Conservation (phyloP, 2,113 vertebrate genomes). For the Montifringilla adamsi region DNA sequence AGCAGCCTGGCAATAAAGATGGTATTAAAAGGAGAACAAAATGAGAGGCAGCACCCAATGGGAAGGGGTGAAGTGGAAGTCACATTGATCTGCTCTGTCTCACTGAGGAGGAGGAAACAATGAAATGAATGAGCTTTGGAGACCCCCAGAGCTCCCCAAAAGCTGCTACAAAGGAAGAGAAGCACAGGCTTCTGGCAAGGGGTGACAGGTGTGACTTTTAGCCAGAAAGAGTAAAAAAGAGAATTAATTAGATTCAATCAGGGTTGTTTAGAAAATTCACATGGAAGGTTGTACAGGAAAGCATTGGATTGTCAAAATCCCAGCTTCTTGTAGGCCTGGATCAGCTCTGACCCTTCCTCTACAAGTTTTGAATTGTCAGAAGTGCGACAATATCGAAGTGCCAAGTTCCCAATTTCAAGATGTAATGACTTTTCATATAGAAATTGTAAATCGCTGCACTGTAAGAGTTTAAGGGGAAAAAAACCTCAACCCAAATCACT, state of each 20-base stretch:
- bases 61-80: slow-evolving; percentile 54
- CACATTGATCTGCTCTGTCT: slow-evolving; percentile 30
- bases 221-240: neutral
- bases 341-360: neutral
- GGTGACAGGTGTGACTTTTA: neutral
- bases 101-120: neutral
- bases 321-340: neutral
- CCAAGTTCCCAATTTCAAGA: neutral
- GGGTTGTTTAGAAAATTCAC: neutral
- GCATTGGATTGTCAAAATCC: neutral
- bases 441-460: neutral
- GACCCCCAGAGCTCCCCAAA: neutral
- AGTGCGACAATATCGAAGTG: neutral
- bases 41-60: slow-evolving; percentile 11
- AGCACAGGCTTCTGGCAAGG: neutral
- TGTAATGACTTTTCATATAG: neutral
- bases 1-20: slow-evolving; percentile 50
- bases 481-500: neutral
- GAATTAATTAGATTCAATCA: neutral
- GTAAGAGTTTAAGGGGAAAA: neutral
- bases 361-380: neutral
- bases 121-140: neutral
- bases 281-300: neutral
- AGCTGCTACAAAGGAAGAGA: neutral
- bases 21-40: slow-evolving; percentile 53